phyloP scores from a whole-genome alignment of 2,797 vertebrate genomes.

The Champsocephalus gunnari region DNA sequence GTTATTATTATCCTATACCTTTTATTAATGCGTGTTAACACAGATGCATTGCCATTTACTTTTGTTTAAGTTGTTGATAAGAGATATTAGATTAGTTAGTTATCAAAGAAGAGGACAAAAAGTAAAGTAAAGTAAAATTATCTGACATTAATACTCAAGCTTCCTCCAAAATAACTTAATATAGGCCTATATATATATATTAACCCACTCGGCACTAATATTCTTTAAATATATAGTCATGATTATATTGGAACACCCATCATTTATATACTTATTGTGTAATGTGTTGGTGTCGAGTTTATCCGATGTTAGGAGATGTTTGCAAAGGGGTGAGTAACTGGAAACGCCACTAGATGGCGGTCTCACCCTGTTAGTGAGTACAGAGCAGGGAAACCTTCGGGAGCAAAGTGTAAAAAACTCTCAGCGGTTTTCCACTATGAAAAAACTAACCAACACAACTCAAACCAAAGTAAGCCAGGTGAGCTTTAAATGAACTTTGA shows the following conservation, averaged over 20 bases:
- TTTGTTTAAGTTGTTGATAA: too few relatives aligned
- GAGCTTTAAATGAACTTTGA: neutral
- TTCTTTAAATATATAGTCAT: too few relatives aligned
- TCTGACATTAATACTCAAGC: too few relatives aligned
- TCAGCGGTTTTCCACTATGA: neutral
- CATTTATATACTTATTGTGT: neutral
- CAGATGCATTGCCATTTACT: neutral
- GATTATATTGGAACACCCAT: neutral
- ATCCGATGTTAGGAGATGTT: neutral
- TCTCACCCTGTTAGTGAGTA: neutral
- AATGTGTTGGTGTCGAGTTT: neutral
- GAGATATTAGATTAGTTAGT: too few relatives aligned
- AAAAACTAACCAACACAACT: neutral
- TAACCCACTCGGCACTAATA: too few relatives aligned
- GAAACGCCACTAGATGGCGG: constrained; percentile 61
- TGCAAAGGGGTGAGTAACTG: neutral
- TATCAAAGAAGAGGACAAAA: too few relatives aligned
- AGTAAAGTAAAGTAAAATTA: too few relatives aligned
- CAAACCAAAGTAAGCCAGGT: neutral
- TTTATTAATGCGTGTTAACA: neutral
- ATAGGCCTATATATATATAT: too few relatives aligned
- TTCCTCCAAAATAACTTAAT: too few relatives aligned
- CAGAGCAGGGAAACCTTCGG: neutral
- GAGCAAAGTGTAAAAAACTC: neutral
- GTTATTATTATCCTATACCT: neutral